Base-by-base conservation (phyloP, 2,888 invertebrate genomes). In the Idaea biselata region DNA sequence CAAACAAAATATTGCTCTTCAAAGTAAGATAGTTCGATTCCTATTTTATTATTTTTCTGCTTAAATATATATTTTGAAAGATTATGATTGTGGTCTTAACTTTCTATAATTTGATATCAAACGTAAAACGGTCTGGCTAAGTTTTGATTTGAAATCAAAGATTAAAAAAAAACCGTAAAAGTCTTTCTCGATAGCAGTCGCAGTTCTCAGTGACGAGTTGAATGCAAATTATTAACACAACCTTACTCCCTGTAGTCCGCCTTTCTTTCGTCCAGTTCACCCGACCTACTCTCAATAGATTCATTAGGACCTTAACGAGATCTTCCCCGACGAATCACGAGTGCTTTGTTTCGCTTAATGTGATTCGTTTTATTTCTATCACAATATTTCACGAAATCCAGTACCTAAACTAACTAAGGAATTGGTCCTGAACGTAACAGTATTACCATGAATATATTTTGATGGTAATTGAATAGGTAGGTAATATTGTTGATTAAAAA, bases 281-380 rank as follows among this genome's bases (percentile, higher is more conserved):
- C 88, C 83, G 82, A 83, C 83, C 82, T 83, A 86, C 85, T 84
- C 86, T 91, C 91, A 91, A 92, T 92, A 91, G 91, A 91, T 88
- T 92, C 90, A 91, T 92, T 91, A 91, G 85, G 86, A 84, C 86
- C 84, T 86, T 91, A 91, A 91, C 91, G 88, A 91, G 89, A 89
- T 89, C 87, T 86, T 83, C 84, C 80, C 83, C 83, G 83, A 86
- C 81, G 86, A 88, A 90, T 89, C 87, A 87, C 82, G 84, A 83
- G 78, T 83, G 89, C 87, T 89, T 91, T 91, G 91, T 91, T 88
- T 89, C 80, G 75, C 78, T 82, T 84, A 91, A 91, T 86, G 81
- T 84, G 86, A 91, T 89, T 90, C 89, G 85, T 88, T 84, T 84
- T 83, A 81, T 84, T 86, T 83, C 80, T 81, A 33, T 55, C 32